Evolutionary conservation across 2,888 invertebrate genomes (phyloP).

Genomic region (Salticus scenicus): DNA sequence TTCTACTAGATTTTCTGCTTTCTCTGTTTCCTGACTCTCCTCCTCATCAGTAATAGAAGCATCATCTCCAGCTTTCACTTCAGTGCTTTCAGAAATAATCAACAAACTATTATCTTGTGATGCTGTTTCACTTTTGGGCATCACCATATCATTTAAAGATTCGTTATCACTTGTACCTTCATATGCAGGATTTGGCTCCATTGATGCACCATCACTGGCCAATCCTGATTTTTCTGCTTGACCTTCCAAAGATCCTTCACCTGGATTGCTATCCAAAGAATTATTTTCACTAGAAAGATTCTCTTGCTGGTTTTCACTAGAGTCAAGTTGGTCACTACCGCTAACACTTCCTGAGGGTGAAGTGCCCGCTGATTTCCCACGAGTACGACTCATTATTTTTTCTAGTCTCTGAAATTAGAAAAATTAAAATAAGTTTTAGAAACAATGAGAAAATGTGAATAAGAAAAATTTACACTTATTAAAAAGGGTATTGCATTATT

Average conservation of each 20-base stretch:
- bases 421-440: background rate
- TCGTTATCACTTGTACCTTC: constrained; percentile 49
- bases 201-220: constrained; percentile 37
- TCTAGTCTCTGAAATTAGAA: constrained; percentile 81
- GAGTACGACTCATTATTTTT: constrained; percentile 92
- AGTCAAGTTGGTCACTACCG: constrained; percentile 63
- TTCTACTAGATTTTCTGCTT: too few relatives aligned
- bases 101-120: constrained; percentile 54
- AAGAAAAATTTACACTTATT: too few relatives aligned
- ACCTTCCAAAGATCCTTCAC: constrained; percentile 28
- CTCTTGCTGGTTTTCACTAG: constrained; percentile 50
- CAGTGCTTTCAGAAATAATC: constrained; percentile 26
- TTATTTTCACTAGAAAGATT: constrained; percentile 55
- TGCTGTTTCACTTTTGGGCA: constrained; percentile 47
- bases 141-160: constrained; percentile 57
- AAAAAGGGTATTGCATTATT: too few relatives aligned
- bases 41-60: too few relatives aligned
- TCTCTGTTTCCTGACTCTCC: too few relatives aligned
- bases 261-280: constrained; percentile 61
- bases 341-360: constrained; percentile 57
- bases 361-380: constrained; percentile 55
- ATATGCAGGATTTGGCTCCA: constrained; percentile 44
- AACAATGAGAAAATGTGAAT: background rate
- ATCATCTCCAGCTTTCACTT: background rate
- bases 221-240: constrained; percentile 27